Conservation (phyloP, 2,113 vertebrate species). For the Phalacrocorax pelagicus region DNA sequence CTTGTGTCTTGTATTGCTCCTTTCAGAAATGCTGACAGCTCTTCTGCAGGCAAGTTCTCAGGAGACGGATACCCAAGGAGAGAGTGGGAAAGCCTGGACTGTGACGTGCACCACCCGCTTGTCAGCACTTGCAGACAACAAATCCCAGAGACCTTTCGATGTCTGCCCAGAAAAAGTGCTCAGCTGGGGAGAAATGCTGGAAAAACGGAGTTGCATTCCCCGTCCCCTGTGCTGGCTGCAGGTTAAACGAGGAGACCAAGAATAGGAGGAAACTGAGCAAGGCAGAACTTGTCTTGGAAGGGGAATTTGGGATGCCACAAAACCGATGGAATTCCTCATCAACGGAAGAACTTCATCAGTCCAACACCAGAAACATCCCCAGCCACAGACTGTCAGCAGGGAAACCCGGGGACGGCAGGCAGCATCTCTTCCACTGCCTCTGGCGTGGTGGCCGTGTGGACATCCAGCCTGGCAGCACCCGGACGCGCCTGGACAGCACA, state of each 20-base stretch:
- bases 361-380: no score
- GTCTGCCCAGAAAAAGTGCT: neutral
- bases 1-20: neutral
- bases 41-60: neutral
- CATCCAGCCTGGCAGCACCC: neutral
- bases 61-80: neutral
- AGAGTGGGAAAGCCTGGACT: neutral
- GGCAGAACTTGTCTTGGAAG: neutral
- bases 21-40: neutral
- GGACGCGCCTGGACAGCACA: neutral
- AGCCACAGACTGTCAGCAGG: neutral
- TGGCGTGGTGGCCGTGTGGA: neutral
- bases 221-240: neutral
- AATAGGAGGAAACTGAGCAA: neutral
- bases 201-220: neutral
- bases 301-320: neutral
- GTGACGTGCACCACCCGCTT: neutral
- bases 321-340: neutral
- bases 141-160: neutral
- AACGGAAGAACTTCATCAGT: neutral
- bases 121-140: neutral
- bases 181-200: neutral
- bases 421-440: neutral
- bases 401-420: neutral
- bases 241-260: neutral